Evolutionary conservation across 2,113 vertebrate genomes (phyloP).

Genomic region (Carassius carassius): DNA sequence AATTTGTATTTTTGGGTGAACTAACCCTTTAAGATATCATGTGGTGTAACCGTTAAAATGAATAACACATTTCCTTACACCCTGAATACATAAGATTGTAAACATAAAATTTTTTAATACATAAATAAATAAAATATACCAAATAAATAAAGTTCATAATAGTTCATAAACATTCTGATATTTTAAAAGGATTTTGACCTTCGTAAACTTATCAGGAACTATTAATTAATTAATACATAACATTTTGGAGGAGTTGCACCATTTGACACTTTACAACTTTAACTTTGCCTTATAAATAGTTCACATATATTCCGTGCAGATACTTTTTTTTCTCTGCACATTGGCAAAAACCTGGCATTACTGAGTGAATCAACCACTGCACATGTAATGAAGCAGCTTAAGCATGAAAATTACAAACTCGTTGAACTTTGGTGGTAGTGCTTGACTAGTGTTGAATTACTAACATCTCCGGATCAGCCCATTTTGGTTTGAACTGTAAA

Average conservation of each 20-base stretch:
- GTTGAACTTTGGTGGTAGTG: neutral
- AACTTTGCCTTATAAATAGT: neutral
- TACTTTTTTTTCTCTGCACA: neutral
- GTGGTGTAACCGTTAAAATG: neutral
- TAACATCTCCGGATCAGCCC: constrained; percentile 54
- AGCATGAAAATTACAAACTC: neutral
- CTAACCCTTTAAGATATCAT: neutral
- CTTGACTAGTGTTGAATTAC: constrained; percentile 41
- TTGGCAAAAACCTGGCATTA: neutral
- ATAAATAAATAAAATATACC: no score
- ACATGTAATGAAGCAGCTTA: neutral
- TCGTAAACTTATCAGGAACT: neutral
- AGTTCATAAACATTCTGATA: no score
- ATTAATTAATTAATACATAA: neutral
- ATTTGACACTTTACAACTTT: neutral
- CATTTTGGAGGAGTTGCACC: neutral
- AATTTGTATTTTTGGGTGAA: no score
- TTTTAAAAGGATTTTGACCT: neutral
- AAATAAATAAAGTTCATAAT: no score
- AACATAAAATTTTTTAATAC: no score
- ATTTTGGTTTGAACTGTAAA: constrained; percentile 56
- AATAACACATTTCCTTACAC: neutral
- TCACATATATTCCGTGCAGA: neutral
- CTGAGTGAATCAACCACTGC: neutral
- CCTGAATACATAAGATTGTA: neutral